These are phyloP conservation scores for Progne subis DNA, from an alignment of 2,113 vertebrate species.

Conservation along the genomic window DNA sequence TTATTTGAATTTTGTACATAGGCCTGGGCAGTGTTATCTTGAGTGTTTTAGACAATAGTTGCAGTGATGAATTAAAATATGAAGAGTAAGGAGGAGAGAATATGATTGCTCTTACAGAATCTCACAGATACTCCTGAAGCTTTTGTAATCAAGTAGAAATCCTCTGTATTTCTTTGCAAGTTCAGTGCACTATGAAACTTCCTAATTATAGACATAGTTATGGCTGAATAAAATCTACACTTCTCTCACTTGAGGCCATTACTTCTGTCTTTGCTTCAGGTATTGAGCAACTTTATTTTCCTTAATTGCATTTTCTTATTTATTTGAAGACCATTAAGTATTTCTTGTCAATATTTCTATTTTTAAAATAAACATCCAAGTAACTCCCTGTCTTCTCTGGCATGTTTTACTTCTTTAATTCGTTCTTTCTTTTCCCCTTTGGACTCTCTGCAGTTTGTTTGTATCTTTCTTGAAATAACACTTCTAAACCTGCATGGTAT, in stretches of 20 bases:
- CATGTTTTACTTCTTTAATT: neutral
- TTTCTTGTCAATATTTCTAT: neutral
- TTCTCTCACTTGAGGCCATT: neutral
- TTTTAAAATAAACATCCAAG: neutral
- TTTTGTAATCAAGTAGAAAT: neutral
- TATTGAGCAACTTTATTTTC: neutral
- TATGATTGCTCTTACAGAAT: neutral
- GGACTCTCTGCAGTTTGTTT: neutral
- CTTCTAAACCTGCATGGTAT: neutral
- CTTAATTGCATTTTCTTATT: neutral
- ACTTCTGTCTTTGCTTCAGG: neutral
- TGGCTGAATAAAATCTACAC: neutral
- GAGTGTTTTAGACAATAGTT: neutral
- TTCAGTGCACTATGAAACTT: neutral
- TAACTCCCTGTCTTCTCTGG: neutral
- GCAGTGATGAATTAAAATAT: neutral
- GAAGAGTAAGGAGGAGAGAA: neutral
- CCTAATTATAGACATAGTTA: neutral
- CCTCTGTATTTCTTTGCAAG: neutral
- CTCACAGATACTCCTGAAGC: neutral
- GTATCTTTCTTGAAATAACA: neutral
- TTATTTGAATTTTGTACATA: neutral
- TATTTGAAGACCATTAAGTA: neutral
- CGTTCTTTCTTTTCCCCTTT: neutral
- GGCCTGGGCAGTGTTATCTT: neutral